Conservation (phyloP, 2,113 vertebrate species). For the Mellivora capensis region DNA sequence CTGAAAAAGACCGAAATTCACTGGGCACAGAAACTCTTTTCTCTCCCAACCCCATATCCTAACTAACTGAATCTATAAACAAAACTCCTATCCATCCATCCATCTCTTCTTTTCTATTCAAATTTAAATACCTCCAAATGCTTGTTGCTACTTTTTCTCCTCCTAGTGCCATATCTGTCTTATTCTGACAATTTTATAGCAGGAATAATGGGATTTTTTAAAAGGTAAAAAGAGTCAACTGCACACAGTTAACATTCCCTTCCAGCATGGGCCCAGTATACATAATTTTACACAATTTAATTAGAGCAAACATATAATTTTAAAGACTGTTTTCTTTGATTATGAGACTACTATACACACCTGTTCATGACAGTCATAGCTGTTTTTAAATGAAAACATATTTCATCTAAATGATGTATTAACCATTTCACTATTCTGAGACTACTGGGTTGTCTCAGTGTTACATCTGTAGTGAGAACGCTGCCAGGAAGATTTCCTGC, state of each 20-base stretch:
- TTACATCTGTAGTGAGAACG: not conserved
- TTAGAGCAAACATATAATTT: not conserved
- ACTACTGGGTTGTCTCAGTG: not conserved
- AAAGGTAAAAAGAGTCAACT: not conserved
- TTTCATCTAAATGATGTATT: not conserved
- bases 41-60: not conserved
- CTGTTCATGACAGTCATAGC: not conserved
- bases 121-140: not conserved
- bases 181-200: not conserved
- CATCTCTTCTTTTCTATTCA: not conserved
- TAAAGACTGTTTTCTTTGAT: constrained; percentile 19
- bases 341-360: not conserved
- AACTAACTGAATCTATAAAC: not conserved
- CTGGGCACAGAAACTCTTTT: not conserved
- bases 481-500: not conserved
- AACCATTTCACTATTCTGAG: not conserved
- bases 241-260: not conserved
- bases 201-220: not conserved
- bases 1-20: not conserved
- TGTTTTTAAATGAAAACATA: constrained; percentile 23
- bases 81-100: not conserved
- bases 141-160: not conserved
- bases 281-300: not conserved
- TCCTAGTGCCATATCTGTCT: not conserved
- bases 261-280: not conserved